Evolutionary conservation across 1,140 invertebrate species (phyloP), one percentile per base, ranked within the genome.

Genomic region (Sipha flava): DNA sequence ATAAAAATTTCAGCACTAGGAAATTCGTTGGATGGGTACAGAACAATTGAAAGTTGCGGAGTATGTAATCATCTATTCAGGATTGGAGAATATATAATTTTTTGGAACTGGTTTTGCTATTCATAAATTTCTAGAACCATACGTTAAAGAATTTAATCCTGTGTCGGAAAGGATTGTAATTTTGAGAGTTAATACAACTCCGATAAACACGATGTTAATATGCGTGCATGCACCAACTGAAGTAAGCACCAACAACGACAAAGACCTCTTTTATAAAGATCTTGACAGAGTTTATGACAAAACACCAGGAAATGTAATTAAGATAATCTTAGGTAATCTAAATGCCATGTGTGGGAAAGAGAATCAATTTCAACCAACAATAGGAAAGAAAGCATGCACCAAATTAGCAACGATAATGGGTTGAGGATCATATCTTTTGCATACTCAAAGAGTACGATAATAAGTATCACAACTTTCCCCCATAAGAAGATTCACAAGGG

Each of bases 301-400:
- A 64, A 66, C 79, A 64, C 82, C 80, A 43, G 68, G 18, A 21
- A 79, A 82, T 57, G 81, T 81, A 34, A 72, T 81, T 18, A 81
- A 73, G 70, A 47, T 82, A 21, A 43, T 80, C 7, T 40, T 81
- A 40, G 82, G 81, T 14, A 81, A 82, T 34, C 31, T 57, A n/a
- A 82, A 81, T 75, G 81, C 82, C 23, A 81, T 81, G 77, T 21
- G 68, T 62, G 79, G 81, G 10, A 80, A 45, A 79, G 81, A 82
- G 54, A 45, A 45, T n/a, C 31, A 49, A 29, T 81, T 62, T 59
- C 49, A 52, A 43, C 21, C 47, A 52, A 81, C 77, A 59, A 81
- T 85, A 82, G n/a, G 85, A 81, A 87, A 75, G 59, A 86, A 80
- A 73, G 84, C 83, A 62, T 81, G 82, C 81, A 86, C 81, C 16